Conservation (phyloP, 2,113 vertebrate species). For the Donacobius atricapilla region DNA sequence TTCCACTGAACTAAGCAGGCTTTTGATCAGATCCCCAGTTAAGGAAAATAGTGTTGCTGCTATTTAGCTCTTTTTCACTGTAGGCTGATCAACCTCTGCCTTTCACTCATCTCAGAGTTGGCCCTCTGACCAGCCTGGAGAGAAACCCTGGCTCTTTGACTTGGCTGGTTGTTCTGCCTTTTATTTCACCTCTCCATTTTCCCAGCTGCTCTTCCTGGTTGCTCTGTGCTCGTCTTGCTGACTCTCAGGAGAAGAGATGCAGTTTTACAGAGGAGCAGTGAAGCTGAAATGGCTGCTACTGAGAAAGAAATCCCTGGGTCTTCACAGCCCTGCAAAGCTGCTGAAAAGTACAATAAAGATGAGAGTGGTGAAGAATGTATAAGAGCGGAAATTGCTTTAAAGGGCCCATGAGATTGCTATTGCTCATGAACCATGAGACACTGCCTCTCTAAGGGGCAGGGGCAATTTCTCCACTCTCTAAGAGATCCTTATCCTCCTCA, state of each 20-base stretch:
- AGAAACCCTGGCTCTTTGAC: not conserved
- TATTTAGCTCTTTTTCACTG: not conserved
- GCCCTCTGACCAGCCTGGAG: not conserved
- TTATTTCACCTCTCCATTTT: not conserved
- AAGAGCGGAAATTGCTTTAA: conserved; percentile 9
- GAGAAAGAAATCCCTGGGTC: not conserved
- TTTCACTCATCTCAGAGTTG: not conserved
- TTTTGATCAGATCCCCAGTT: not conserved
- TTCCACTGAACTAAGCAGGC: not conserved
- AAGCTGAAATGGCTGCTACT: not conserved
- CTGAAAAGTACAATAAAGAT: not conserved
- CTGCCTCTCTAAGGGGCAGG: not conserved
- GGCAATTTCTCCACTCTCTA: not conserved
- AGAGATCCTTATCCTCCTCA: not conserved
- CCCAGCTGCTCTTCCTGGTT: not conserved
- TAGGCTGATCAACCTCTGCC: accelerated
- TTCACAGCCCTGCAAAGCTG: not conserved
- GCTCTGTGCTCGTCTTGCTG: not conserved
- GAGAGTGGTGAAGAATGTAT: not conserved
- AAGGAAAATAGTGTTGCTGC: not conserved
- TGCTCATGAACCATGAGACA: not conserved
- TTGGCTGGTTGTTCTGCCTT: not conserved
- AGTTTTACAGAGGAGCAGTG: not conserved
- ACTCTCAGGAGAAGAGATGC: not conserved
- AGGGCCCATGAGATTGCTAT: not conserved